Base-by-base conservation (phyloP, 2,113 vertebrate species). In the Gallinago media region DNA sequence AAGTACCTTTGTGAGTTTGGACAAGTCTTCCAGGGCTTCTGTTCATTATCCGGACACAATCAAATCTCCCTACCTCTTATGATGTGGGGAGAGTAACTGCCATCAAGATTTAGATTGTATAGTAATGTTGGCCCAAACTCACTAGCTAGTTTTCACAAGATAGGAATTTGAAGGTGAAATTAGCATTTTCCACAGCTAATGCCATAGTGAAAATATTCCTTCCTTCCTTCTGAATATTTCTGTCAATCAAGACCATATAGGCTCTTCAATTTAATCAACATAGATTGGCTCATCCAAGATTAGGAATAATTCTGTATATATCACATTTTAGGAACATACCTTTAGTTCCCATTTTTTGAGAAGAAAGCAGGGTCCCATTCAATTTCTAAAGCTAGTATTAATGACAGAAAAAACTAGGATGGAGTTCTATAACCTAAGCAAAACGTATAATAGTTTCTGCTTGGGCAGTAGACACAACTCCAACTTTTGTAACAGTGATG, bases 341-440 rank as follows among this genome's bases (percentile, higher is more conserved):
- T 70, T 74, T 74, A 62, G 4, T 56, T 47, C 38, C 29, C 15
- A 14, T 32, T 40, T 29, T 66, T 91, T 79, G 63, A 70, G 42
- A 94, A 78, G 77, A 63, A 27, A 63, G 58, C 12, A 27, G 13
- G 8, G 12, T 83, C 22, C 19, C 56, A 40, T 93, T 66, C 92
- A 61, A 88, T 92, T 97, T 95, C 85, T 94, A 59, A 94, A 89
- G 56, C 44, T 88, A 88, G 32, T 54, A 91, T 75, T 49, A 63
- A 50, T 76, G 66, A 79, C 55, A 52, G 3, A 42, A 76, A 68
- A 93, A 93, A 44, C 6, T 70, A 62, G 14, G 40, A 71, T 73
- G 36, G 54, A 78, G 12, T 89, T 92, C 73, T 59, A 78, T 85
- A 89, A 91, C 22, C 18, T 56, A 94, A 85, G 50, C 31, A 92